Base-by-base conservation (phyloP, 1,140 invertebrate genomes). In the Planococcus citri region DNA sequence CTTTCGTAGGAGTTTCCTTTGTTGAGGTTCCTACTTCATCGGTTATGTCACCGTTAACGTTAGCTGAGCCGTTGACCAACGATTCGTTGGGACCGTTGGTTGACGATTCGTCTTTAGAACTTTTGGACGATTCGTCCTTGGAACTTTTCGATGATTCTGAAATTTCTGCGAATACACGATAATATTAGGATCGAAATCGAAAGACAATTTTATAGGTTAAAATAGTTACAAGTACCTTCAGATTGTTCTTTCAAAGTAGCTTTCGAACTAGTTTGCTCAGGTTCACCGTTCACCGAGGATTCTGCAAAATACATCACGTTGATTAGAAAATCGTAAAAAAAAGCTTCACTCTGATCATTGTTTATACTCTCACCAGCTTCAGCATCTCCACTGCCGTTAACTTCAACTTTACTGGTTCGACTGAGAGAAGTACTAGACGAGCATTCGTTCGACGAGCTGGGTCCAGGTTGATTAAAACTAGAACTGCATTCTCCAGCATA, bases 371-470 rank as follows among this genome's bases (percentile, higher is more conserved):
- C 17, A 51, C 41, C n/a, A 14, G 41, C 10, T 51, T 14, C 17
- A 51, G 41, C 41, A 51, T 51, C 41, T 6, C 41, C 41, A n/a
- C 41, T 51, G 4, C 17, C 41, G 10, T 51, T n/a, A 20, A 17
- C 17, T 51, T 14, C 41, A 37, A 14, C 12, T 51, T 51, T 51
- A 20, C 17, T 51, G 6, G 41, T 9, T 51, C n/a, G n/a, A 9
- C 17, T 4, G 41, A 33, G 12, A 37, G 41, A 51, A 51, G 6
- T 51, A 51, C 41, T 51, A n/a, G 41, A 51, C 29, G 29, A 33
- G 29, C 29, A 33, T 51, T 51, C n/a, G n/a, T 51, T 20, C 12
- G 41, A 33, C 6, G 38, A 84, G 80, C 51, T 22, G 17, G 51
- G 17, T 58, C 51, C 51, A 58, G 17, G 17, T 25, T 64, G 22